Conservation (phyloP, 1,140 invertebrate genomes). For the Apis dorsata region DNA sequence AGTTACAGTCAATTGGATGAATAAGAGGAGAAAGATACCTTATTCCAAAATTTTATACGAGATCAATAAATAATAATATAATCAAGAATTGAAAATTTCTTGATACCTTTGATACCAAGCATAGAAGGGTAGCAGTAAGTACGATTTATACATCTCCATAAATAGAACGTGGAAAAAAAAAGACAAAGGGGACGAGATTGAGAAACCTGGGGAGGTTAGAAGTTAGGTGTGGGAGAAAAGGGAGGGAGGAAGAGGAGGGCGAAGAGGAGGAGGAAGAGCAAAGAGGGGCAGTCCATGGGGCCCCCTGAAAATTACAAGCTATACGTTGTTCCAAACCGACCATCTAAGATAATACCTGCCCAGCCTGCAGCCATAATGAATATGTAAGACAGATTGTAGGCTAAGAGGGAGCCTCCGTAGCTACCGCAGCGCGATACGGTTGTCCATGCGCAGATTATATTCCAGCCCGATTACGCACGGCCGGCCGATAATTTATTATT, state of each 20-base stretch:
- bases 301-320: constrained; percentile 80
- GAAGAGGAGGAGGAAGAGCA: constrained; percentile 37
- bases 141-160: neutral
- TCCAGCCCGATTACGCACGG: constrained; percentile 68
- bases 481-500: constrained; percentile 69
- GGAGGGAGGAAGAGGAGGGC: constrained; percentile 4
- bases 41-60: no score
- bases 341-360: constrained; percentile 80
- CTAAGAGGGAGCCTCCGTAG: constrained; percentile 79
- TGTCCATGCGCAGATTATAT: constrained; percentile 74
- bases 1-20: no score
- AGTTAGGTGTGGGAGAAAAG: constrained; percentile 34
- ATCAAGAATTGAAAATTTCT: no score
- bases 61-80: no score
- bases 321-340: constrained; percentile 78
- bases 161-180: neutral
- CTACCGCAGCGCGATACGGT: constrained; percentile 78
- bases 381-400: constrained; percentile 81
- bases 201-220: constrained; percentile 1
- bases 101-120: no score
- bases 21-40: no score
- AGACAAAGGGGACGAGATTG: neutral
- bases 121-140: no score
- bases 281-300: constrained; percentile 61
- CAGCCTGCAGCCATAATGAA: constrained; percentile 80